These are phyloP conservation scores for Pyrocoelia pectoralis DNA, from an alignment of 2,888 invertebrate genomes.

Conservation along the genomic window DNA sequence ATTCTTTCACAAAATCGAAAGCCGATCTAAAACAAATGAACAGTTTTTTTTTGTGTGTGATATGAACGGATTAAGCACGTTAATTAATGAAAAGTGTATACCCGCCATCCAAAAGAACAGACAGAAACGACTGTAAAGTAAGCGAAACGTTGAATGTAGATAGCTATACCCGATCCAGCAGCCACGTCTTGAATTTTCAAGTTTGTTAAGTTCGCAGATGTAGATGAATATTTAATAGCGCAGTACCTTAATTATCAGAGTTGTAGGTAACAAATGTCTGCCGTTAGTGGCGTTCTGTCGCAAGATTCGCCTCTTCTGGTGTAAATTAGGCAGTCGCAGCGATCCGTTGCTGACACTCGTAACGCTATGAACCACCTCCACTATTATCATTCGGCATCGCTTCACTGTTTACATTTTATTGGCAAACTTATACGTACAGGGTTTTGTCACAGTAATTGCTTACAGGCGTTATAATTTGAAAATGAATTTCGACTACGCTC, in stretches of 20 bases:
- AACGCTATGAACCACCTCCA: too few species aligned
- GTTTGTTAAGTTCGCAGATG: conserved; percentile 61
- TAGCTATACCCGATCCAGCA: conserved; percentile 41
- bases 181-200: conserved; percentile 61
- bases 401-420: conserved; percentile 19
- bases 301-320: conserved; percentile 42
- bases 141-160: conserved; percentile 33
- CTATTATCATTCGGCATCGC: conserved; percentile 20
- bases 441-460: conserved; percentile 14
- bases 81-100: conserved; percentile 32
- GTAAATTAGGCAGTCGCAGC: conserved; percentile 42
- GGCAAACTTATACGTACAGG: conserved; percentile 8
- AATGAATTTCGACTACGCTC: neutral
- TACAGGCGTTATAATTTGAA: neutral
- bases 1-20: neutral
- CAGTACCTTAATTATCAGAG: conserved; percentile 58
- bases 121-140: conserved; percentile 29
- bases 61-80: conserved; percentile 13
- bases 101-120: conserved; percentile 24
- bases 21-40: conserved; percentile 8
- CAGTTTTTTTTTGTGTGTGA: conserved; percentile 13
- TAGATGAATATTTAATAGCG: conserved; percentile 61
- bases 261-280: conserved; percentile 51
- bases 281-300: conserved; percentile 48
- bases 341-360: conserved; percentile 35